phyloP scores from a whole-genome alignment of 2,888 invertebrate genomes.

The Stenchaetothrips biformis region DNA sequence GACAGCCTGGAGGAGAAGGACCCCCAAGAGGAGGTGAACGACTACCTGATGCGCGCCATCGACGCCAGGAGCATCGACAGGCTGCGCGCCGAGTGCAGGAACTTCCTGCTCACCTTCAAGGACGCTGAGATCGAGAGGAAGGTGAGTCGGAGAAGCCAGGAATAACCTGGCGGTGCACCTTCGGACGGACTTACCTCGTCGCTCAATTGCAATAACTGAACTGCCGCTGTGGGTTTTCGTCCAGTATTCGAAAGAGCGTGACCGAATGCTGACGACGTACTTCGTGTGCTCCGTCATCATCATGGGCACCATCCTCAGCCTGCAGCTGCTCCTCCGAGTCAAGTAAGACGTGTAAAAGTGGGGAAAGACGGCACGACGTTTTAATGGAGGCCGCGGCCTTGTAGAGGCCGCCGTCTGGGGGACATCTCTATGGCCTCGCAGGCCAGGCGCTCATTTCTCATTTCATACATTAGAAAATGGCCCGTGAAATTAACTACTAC shows the following conservation, averaged over 20 bases:
- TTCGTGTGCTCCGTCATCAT: slow-evolving; percentile 75
- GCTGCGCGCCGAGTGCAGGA: slow-evolving; percentile 77
- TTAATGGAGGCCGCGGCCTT: background rate
- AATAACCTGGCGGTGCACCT: too few species aligned
- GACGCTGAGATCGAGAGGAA: slow-evolving; percentile 75
- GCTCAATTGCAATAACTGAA: background rate
- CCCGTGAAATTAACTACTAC: background rate
- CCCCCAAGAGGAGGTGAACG: slow-evolving; percentile 91
- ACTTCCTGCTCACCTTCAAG: slow-evolving; percentile 79
- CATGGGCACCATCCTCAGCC: slow-evolving; percentile 61
- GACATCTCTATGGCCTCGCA: background rate
- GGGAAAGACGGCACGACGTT: background rate
- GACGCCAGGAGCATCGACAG: slow-evolving; percentile 91
- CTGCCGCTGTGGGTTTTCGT: slow-evolving; percentile 41
- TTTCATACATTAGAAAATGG: background rate
- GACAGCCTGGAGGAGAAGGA: slow-evolving; percentile 66
- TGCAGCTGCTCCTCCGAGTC: slow-evolving; percentile 55
- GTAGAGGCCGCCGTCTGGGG: background rate
- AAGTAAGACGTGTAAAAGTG: background rate
- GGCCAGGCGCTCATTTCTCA: background rate
- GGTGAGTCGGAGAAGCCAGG: slow-evolving; percentile 48
- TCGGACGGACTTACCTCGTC: too few species aligned
- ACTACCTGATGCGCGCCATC: slow-evolving; percentile 92
- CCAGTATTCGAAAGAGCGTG: slow-evolving; percentile 77
- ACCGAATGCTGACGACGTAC: slow-evolving; percentile 81